Conservation (phyloP, 2,888 invertebrate genomes). For the Clusia tigrina region DNA sequence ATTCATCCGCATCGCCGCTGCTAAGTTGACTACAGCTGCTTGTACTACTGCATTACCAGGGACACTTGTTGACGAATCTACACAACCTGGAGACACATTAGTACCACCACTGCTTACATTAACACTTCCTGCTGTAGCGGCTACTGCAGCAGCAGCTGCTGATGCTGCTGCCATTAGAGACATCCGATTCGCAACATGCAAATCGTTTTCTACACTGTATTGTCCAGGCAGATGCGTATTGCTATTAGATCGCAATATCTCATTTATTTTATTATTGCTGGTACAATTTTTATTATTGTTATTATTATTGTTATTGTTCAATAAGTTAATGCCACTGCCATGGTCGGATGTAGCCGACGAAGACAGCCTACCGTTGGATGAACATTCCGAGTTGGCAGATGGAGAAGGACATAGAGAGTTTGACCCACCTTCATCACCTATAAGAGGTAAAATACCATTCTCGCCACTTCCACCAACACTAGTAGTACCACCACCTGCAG, state of each 20-base stretch:
- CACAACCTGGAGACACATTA: constrained; percentile 66
- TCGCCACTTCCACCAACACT: constrained; percentile 62
- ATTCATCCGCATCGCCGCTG: constrained; percentile 78
- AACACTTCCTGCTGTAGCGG: constrained; percentile 40
- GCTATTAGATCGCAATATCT: constrained; percentile 49
- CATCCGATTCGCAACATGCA: constrained; percentile 70
- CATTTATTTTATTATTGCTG: constrained; percentile 60
- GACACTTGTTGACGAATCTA: constrained; percentile 63
- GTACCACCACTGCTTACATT: constrained; percentile 60
- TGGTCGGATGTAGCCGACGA: constrained; percentile 83
- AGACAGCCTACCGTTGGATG: constrained; percentile 82
- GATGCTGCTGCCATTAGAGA: constrained; percentile 73
- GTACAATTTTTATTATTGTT: constrained; percentile 67
- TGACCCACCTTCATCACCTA: constrained; percentile 50
- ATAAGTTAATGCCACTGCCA: constrained; percentile 63
- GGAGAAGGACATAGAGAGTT: constrained; percentile 82
- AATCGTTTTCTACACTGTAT: constrained; percentile 66
- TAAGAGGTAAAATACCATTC: constrained; percentile 66
- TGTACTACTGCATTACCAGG: constrained; percentile 71
- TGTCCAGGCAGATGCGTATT: constrained; percentile 65
- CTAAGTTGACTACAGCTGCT: constrained; percentile 78
- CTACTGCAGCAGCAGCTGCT: constrained; percentile 54
- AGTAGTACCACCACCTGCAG: constrained; percentile 68
- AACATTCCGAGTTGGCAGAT: constrained; percentile 86
- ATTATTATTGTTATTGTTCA: constrained; percentile 73